phyloP scores from a whole-genome alignment of 2,888 invertebrate species.

The Tetanocera ferruginea region DNA sequence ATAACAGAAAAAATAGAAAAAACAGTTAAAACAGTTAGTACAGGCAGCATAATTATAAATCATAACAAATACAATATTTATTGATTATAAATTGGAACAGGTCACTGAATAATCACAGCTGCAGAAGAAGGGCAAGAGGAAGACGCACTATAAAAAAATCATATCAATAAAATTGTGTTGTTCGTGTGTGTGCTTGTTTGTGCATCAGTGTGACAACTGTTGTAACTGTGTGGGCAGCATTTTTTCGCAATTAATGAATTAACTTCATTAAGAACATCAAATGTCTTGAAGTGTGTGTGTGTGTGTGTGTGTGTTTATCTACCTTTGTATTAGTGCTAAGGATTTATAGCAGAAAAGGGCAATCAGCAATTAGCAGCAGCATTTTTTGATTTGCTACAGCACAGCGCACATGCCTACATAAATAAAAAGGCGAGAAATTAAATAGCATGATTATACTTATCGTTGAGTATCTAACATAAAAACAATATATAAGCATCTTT shows the following conservation, averaged over 20 bases:
- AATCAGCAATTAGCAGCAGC: background rate
- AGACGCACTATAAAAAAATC: no score
- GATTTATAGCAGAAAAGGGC: background rate
- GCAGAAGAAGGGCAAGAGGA: background rate
- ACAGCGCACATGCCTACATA: background rate
- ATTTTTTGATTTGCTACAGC: background rate
- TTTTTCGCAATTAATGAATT: slow-evolving; percentile 1
- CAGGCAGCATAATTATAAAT: background rate
- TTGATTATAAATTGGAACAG: background rate
- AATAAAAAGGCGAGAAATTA: background rate
- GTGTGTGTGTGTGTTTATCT: slow-evolving; percentile 5
- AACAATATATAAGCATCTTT: background rate
- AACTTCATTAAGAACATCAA: background rate
- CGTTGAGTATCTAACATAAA: background rate
- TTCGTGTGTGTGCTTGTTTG: no score
- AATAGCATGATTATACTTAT: slow-evolving; percentile 9
- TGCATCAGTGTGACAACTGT: background rate
- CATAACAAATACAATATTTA: background rate
- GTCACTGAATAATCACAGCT: background rate
- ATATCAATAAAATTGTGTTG: no score
- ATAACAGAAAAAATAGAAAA: no score
- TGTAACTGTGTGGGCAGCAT: background rate
- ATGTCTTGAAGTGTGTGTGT: background rate
- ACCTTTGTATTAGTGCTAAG: background rate
- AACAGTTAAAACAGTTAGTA: no score